These are phyloP conservation scores for Labrus mixtus DNA, from an alignment of 2,113 vertebrate species.

Conservation along the genomic window DNA sequence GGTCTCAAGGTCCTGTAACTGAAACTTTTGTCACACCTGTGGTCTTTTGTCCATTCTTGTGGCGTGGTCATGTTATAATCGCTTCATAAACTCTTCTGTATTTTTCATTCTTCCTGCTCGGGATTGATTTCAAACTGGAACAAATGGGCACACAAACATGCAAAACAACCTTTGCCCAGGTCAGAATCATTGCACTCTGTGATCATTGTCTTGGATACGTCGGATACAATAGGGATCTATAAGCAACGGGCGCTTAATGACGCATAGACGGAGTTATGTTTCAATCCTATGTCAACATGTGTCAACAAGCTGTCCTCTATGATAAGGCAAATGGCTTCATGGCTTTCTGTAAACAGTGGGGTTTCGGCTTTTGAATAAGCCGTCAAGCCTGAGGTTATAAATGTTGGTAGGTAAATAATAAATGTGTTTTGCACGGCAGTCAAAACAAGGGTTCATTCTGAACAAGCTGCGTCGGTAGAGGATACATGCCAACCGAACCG, in stretches of 20 bases:
- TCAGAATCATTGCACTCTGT: not conserved
- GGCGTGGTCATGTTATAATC: not conserved
- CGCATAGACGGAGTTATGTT: not conserved
- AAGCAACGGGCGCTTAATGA: not conserved
- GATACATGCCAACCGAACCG: not conserved
- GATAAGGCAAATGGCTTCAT: slow-evolving; percentile 5
- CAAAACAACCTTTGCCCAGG: not conserved
- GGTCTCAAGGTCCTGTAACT: slow-evolving; percentile 3
- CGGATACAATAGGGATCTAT: not conserved
- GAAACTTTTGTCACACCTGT: not conserved
- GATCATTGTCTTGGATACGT: not conserved
- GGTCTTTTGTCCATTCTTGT: not conserved
- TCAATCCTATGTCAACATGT: not conserved
- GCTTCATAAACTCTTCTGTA: not conserved
- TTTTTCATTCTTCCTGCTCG: slow-evolving; percentile 5
- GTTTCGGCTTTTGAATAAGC: not conserved
- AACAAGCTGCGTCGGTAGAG: not conserved
- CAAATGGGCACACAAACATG: not conserved
- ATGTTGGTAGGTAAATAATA: not conserved
- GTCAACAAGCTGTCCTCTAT: not conserved
- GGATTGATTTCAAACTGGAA: slow-evolving; percentile 21
- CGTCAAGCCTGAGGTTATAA: not conserved
- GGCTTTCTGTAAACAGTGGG: not conserved
- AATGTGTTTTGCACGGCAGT: not conserved
- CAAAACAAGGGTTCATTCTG: not conserved